Percentiles rank a stretch among this genome's conserved stretches.
phyloP scores from a whole-genome alignment of 1,140 invertebrate genomes.

The Pseudachorutes palmiensis region DNA sequence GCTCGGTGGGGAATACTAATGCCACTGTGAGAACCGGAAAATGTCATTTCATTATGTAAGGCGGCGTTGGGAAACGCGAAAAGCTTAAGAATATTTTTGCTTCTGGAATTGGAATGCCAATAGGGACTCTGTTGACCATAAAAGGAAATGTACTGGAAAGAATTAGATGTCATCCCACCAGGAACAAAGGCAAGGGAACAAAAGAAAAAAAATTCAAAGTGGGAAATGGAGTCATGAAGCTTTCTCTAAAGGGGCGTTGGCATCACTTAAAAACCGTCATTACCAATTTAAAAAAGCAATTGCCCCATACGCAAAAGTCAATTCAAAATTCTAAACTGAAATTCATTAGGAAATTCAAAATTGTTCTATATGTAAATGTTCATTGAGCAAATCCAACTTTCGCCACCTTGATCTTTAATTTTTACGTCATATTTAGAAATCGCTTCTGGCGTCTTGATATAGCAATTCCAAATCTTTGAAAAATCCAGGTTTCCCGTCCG shows the following conservation, averaged over 20 bases:
- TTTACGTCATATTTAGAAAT: no score
- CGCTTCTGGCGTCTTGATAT: no score
- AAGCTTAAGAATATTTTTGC: background rate
- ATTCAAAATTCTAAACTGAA: no score
- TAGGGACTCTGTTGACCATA: slow-evolving; percentile 17
- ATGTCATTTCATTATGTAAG: slow-evolving; percentile 7
- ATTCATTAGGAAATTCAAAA: no score
- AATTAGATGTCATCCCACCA: slow-evolving; percentile 13
- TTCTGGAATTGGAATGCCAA: background rate
- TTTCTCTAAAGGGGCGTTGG: background rate
- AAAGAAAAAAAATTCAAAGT: background rate
- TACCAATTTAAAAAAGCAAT: no score
- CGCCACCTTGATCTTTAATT: no score
- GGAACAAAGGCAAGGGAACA: background rate
- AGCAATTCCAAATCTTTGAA: no score
- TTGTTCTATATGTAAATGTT: no score
- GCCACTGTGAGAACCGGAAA: background rate
- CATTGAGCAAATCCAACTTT: no score
- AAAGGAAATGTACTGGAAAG: slow-evolving; percentile 21
- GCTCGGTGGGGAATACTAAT: background rate
- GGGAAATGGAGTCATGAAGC: slow-evolving; percentile 4
- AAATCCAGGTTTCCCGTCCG: no score
- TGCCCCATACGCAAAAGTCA: no score
- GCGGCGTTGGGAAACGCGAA: background rate
- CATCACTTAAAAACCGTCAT: no score